Evolutionary conservation across 2,888 invertebrate genomes (phyloP).

Genomic region (Drosophila anomelani): DNA sequence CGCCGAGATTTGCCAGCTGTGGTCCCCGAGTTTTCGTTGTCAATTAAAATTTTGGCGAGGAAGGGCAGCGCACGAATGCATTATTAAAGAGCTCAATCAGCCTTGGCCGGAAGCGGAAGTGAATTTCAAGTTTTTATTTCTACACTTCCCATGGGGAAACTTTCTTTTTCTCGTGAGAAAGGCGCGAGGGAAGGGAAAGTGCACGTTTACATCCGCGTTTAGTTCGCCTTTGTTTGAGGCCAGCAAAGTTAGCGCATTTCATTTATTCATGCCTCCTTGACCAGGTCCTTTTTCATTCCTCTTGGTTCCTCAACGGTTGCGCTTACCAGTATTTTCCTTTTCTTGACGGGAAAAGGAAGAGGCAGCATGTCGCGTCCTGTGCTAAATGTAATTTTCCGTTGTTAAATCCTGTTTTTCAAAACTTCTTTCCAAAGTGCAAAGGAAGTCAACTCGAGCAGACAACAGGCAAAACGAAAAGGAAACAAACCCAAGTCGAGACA

Average conservation of each 20-base stretch:
- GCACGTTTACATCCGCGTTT: slow-evolving; percentile 73
- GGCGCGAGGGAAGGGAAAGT: slow-evolving; percentile 21
- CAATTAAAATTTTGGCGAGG: slow-evolving; percentile 26
- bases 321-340: slow-evolving; percentile 24
- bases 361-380: slow-evolving; percentile 60
- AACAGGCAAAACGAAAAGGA: slow-evolving; percentile 63
- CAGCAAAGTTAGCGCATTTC: slow-evolving; percentile 74
- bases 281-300: slow-evolving; percentile 28
- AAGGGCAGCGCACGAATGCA: slow-evolving; percentile 18
- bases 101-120: slow-evolving; percentile 63
- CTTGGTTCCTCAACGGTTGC: slow-evolving; percentile 33
- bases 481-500: slow-evolving; percentile 23
- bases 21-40: slow-evolving; percentile 23
- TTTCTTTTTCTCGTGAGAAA: slow-evolving; percentile 10
- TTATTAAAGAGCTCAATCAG: slow-evolving; percentile 71
- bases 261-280: slow-evolving; percentile 77
- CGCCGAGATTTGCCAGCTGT: slow-evolving; percentile 18
- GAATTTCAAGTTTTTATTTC: slow-evolving; percentile 32
- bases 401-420: slow-evolving; percentile 80
- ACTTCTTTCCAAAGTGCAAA: slow-evolving; percentile 77
- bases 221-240: slow-evolving; percentile 70
- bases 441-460: slow-evolving; percentile 78
- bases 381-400: slow-evolving; percentile 81
- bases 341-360: slow-evolving; percentile 23
- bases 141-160: slow-evolving; percentile 16